Evolutionary conservation across 2,113 vertebrate species (phyloP), one percentile per base, ranked within the genome.

Genomic region (Sorex araneus): DNA sequence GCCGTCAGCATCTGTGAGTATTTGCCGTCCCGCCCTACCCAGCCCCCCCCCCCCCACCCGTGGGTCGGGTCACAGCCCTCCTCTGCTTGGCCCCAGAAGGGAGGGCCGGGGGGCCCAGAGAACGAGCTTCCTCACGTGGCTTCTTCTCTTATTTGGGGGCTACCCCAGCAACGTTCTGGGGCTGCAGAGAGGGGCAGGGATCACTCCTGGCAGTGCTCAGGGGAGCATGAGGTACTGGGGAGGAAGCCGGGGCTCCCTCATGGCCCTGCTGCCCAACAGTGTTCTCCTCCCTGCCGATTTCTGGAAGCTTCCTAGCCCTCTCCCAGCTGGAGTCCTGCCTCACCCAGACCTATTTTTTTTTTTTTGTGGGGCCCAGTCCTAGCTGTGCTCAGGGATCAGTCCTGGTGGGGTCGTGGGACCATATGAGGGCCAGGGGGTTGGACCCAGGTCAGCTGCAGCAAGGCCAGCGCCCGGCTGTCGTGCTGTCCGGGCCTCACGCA

Each of bases 1-100:
- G 80, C 96, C 0, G 83, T 97, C 36, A 96, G 95, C 80, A 95
- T 97, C 45, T 97, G 96, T 97, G 89, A 96, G 96, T 97, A 95
- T 89, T 36, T 40, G 43, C 32, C 3, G 57, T 21, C 57, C 57
- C 57, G 19, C 18, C 57, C 57, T 74, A 50, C 60, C 40, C 15
- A 0, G 21, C 21, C 57, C 57, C 27, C 63, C 30, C 10, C 23
- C 77, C 30, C 10, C 23, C 77, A 34, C 45, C 25, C 50, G 66
- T 60, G 60, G 19, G 74, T 81, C 28, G 25, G 60, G 87, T 57
- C n/a, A 5, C 3, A 11, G 8, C 30, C 18, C 40, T 36, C 16
- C 67, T 27, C 50, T 32, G 16, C 15, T 43, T 45, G 45, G 8
- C 36, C 34, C n/a, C 12, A 36, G 25, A 47, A 23, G 23, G 30